Evolutionary conservation across 2,113 vertebrate genomes (phyloP).

Genomic region (Telmatochromis sp.): DNA sequence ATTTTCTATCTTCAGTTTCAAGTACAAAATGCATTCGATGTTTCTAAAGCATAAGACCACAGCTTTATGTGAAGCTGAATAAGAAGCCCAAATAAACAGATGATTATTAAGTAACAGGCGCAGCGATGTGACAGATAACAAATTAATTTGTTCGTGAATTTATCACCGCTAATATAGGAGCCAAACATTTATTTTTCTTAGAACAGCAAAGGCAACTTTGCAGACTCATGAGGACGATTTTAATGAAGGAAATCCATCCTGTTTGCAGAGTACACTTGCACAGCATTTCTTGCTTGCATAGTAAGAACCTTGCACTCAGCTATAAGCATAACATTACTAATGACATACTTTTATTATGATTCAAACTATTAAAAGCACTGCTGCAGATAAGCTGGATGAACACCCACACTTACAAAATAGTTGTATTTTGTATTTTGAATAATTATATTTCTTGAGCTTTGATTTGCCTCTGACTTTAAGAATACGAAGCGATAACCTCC

Average conservation of each 20-base stretch:
- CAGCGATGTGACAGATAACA: neutral
- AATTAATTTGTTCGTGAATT: neutral
- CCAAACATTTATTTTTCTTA: neutral
- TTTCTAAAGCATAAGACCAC: neutral
- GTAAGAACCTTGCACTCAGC: neutral
- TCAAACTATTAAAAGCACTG: neutral
- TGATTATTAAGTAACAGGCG: neutral
- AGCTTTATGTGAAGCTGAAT: neutral
- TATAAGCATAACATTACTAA: neutral
- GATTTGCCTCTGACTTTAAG: constrained; percentile 58
- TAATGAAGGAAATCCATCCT: constrained; percentile 3
- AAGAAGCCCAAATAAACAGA: neutral
- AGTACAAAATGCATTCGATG: neutral
- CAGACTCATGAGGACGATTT: neutral
- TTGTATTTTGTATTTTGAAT: constrained; percentile 35
- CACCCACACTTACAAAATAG: constrained; percentile 27
- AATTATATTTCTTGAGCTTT: constrained; percentile 47
- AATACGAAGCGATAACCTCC: constrained; percentile 62
- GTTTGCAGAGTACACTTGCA: neutral
- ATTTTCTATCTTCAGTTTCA: neutral
- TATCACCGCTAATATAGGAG: neutral
- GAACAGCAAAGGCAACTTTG: neutral
- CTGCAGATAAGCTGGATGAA: constrained; percentile 1
- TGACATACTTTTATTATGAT: neutral
- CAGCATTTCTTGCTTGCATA: neutral